phyloP scores from a whole-genome alignment of 2,797 vertebrate genomes.

The Sardinella longiceps region DNA sequence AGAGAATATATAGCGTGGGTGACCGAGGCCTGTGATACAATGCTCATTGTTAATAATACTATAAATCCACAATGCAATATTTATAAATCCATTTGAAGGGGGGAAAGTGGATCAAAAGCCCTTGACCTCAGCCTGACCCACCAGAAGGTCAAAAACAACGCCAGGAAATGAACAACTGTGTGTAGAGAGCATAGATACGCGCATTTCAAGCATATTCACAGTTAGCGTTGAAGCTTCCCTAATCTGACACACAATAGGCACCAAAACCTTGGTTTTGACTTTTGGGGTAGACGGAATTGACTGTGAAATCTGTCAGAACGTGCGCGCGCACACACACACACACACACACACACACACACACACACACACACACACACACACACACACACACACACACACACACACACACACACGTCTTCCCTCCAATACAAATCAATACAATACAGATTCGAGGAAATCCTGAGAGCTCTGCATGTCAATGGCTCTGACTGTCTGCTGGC shows the following conservation, averaged over 20 bases:
- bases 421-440: constrained; percentile 2
- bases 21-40: neutral
- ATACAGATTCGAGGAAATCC: constrained; percentile 21
- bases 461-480: neutral
- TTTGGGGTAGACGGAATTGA: neutral
- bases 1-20: no score
- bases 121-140: neutral
- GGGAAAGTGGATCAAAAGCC: neutral
- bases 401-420: no score
- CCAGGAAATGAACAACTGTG: neutral
- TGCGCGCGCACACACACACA: no score
- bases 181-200: neutral
- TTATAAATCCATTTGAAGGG: neutral
- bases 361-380: no score
- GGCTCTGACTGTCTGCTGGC: neutral
- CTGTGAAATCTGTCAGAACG: neutral
- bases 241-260: neutral
- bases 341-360: no score
- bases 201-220: neutral
- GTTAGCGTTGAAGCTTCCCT: neutral
- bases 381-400: no score
- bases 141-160: neutral
- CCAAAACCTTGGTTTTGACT: neutral
- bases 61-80: constrained; percentile 1
- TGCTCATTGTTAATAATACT: neutral